phyloP scores from a whole-genome alignment of 1,140 invertebrate genomes.

The Macrobrachium nipponense region DNA sequence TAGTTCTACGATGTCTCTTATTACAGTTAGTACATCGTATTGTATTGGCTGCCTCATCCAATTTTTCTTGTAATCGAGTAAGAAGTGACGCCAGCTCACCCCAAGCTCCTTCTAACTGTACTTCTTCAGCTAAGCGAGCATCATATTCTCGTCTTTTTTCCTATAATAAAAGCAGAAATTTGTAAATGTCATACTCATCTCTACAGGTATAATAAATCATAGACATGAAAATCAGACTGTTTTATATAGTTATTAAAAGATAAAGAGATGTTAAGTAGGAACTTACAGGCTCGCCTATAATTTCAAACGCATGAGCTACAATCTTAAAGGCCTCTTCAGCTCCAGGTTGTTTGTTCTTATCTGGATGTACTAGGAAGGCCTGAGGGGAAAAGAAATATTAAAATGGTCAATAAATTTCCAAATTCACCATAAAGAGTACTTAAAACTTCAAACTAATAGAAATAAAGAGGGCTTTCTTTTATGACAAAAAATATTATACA shows the following conservation, averaged over 20 bases:
- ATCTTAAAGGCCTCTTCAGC: conserved; percentile 97
- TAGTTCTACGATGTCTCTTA: conserved; percentile 85
- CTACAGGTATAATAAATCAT: neutral
- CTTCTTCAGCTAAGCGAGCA: conserved; percentile 76
- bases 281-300: conserved; percentile 89
- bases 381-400: conserved; percentile 69
- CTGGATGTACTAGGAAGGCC: conserved; percentile 93
- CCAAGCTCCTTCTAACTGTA: conserved; percentile 62
- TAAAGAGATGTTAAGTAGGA: neutral
- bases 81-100: conserved; percentile 61
- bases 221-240: neutral
- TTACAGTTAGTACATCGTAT: conserved; percentile 92
- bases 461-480: too few species aligned
- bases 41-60: conserved; percentile 91
- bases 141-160: conserved; percentile 83
- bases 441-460: too few species aligned
- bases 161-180: conserved; percentile 70
- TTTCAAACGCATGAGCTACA: conserved; percentile 91
- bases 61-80: conserved; percentile 82
- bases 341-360: conserved; percentile 93
- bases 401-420: too few species aligned
- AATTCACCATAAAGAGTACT: too few species aligned
- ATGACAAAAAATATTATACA: too few species aligned
- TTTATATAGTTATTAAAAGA: neutral
- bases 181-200: neutral